Evolutionary conservation across 2,113 vertebrate genomes (phyloP).

Genomic region (Paracyprichromis sp.): DNA sequence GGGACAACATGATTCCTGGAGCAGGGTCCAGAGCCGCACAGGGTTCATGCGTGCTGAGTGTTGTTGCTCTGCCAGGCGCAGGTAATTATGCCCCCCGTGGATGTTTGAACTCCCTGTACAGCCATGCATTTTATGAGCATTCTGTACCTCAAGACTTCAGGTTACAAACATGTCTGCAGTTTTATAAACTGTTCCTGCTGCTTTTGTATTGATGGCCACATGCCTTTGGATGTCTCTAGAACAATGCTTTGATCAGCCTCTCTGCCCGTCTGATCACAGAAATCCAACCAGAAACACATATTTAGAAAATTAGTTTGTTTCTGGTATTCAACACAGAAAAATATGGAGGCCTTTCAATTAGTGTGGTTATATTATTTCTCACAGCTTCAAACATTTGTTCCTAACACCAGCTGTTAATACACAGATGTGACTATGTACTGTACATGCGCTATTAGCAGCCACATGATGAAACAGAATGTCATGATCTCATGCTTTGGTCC

Average conservation of each 20-base stretch:
- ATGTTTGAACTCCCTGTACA: not conserved
- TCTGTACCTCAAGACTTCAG: not conserved
- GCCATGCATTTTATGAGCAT: conserved; percentile 30
- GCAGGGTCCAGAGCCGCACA: not conserved
- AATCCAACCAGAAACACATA: not conserved
- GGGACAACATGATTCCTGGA: conserved; percentile 12
- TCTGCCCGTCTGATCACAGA: not conserved
- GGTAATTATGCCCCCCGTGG: conserved; percentile 24
- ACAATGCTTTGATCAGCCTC: not conserved
- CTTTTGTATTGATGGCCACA: not conserved
- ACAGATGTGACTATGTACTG: conserved; percentile 11
- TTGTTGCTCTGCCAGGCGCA: conserved; percentile 7
- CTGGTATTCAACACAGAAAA: not conserved
- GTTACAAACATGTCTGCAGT: not conserved
- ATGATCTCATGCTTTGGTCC: not conserved
- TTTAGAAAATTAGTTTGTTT: not conserved
- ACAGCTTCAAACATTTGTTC: not conserved
- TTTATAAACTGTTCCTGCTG: not conserved
- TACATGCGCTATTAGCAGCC: not conserved
- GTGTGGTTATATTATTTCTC: not conserved
- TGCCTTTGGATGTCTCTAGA: not conserved
- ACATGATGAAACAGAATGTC: not conserved
- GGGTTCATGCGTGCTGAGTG: not conserved
- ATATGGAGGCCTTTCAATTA: not conserved
- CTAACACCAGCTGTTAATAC: conserved; percentile 20